A percentile compares a stretch with the other conserved stretches of the same genome.
Evolutionary conservation across 2,888 invertebrate species (phyloP).

Genomic region (Campoletis raptor): DNA sequence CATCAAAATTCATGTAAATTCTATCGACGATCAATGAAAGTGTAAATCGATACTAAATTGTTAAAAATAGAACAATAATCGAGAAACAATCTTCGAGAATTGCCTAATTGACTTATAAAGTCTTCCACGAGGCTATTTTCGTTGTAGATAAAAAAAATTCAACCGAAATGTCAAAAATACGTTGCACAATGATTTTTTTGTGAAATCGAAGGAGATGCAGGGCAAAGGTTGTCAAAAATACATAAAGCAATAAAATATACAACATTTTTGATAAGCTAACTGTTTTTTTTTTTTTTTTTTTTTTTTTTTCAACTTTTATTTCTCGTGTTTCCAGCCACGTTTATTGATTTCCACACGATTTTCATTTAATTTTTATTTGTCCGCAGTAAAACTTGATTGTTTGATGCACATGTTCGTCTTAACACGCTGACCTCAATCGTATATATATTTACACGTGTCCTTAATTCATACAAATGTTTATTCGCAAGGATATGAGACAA

Average conservation of each 20-base stretch:
- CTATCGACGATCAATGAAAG: neutral
- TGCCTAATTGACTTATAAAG: neutral
- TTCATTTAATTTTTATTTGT: neutral
- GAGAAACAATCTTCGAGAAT: neutral
- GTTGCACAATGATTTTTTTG: neutral
- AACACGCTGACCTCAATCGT: constrained; percentile 40
- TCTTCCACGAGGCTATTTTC: neutral
- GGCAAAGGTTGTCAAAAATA: neutral
- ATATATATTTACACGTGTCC: constrained; percentile 61
- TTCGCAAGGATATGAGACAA: constrained; percentile 48
- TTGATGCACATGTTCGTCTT: constrained; percentile 46
- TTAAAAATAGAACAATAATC: neutral
- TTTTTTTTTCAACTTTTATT: constrained; percentile 36
- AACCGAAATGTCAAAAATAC: neutral
- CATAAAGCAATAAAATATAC: neutral
- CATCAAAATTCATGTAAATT: no score
- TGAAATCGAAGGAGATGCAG: neutral
- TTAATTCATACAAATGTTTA: constrained; percentile 55
- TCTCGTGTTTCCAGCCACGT: constrained; percentile 62
- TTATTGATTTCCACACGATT: constrained; percentile 40
- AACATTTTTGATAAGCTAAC: constrained; percentile 28
- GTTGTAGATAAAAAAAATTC: neutral
- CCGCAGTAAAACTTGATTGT: constrained; percentile 56
- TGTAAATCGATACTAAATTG: neutral
- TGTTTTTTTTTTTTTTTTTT: constrained; percentile 25